Evolutionary conservation across 1,140 invertebrate genomes (phyloP).

Genomic region (Fopius arisanus): DNA sequence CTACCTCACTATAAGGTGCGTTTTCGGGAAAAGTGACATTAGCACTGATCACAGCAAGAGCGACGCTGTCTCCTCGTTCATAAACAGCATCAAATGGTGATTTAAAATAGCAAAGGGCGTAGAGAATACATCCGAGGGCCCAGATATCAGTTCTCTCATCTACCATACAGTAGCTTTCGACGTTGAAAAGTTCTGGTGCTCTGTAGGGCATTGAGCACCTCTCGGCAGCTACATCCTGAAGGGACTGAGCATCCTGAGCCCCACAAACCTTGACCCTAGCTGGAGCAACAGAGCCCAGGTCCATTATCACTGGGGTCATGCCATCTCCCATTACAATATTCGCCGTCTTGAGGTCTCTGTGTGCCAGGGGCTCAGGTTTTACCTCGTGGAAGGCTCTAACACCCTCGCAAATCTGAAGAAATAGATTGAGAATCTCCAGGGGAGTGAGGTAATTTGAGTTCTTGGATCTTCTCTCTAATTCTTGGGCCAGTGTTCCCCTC

Average conservation of each 20-base stretch:
- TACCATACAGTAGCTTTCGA: conserved; percentile 80
- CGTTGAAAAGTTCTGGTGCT: conserved; percentile 88
- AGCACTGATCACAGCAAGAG: conserved; percentile 83
- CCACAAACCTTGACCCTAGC: conserved; percentile 80
- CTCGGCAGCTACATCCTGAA: conserved; percentile 85
- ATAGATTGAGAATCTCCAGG: conserved; percentile 74
- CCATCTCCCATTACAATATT: conserved; percentile 82
- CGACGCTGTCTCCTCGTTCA: conserved; percentile 87
- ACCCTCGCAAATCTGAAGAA: conserved; percentile 79
- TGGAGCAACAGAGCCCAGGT: conserved; percentile 82
- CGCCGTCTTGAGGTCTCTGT: conserved; percentile 85
- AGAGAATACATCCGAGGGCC: conserved; percentile 87
- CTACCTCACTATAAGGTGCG: conserved; percentile 72
- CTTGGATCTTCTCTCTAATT: conserved; percentile 70
- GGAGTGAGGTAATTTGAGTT: conserved; percentile 71
- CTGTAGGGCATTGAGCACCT: conserved; percentile 87
- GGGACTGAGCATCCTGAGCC: conserved; percentile 73
- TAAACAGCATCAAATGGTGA: conserved; percentile 88
- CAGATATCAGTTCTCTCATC: conserved; percentile 89
- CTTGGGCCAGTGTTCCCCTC: conserved; percentile 79
- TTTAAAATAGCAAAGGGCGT: conserved; percentile 85
- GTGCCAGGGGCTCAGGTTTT: conserved; percentile 78
- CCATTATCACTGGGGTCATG: conserved; percentile 81
- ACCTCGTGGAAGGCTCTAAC: conserved; percentile 78
- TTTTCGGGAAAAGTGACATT: conserved; percentile 78